A percentile compares a stretch with the other conserved stretches of the same genome.
Conservation (phyloP, 2,797 vertebrate genomes). For the Lemur catta region DNA sequence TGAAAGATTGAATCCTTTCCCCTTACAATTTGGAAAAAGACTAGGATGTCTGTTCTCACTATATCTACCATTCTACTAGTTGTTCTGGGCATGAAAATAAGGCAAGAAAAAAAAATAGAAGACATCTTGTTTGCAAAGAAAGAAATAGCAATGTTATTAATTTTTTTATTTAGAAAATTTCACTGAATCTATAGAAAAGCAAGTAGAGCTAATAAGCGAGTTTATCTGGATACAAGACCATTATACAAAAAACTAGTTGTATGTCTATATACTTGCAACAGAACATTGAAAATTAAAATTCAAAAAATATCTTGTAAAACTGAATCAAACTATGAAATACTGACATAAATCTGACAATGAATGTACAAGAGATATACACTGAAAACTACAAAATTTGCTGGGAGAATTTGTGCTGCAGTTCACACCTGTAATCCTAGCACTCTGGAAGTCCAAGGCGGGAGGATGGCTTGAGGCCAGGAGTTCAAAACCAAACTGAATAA, state of each 20-base stretch:
- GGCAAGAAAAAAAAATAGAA: neutral
- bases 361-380: neutral
- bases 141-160: neutral
- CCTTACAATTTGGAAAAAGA: neutral
- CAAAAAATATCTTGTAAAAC: neutral
- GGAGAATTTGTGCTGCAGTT: neutral
- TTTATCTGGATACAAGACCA: neutral
- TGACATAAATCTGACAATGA: neutral
- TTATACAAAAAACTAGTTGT: neutral
- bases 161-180: neutral
- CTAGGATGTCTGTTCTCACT: neutral
- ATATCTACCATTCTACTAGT: neutral
- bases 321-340: neutral
- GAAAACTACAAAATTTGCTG: neutral
- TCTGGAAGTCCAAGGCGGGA: neutral
- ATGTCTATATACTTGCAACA: neutral
- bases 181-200: neutral
- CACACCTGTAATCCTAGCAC: neutral
- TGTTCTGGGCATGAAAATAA: neutral
- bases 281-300: neutral
- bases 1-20: neutral
- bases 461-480: neutral
- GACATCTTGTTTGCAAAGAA: fast-evolving
- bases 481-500: too few species aligned
- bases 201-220: neutral